Evolutionary conservation across 2,113 vertebrate genomes (phyloP).

Genomic region (Procavia capensis): DNA sequence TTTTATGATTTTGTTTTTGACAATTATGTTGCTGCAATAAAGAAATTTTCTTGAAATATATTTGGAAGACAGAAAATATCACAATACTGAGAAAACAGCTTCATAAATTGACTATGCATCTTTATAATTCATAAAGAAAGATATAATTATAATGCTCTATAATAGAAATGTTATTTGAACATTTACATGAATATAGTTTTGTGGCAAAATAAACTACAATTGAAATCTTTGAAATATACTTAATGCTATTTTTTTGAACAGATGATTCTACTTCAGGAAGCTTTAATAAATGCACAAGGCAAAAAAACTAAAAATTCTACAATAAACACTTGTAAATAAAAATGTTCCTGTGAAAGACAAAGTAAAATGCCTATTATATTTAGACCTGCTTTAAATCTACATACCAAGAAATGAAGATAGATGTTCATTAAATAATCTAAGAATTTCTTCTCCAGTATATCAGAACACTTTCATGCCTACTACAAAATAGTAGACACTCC

Average conservation of each 20-base stretch:
- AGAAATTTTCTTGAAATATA: conserved; percentile 38
- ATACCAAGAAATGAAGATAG: not conserved
- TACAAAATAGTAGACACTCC: not conserved
- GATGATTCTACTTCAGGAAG: not conserved
- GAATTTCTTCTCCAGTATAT: not conserved
- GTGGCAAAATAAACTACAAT: not conserved
- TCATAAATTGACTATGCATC: not conserved
- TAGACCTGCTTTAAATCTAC: not conserved
- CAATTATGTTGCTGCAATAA: conserved; percentile 9
- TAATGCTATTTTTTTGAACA: not conserved
- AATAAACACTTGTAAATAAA: conserved; percentile 26
- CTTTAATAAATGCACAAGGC: not conserved
- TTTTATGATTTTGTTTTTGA: conserved; percentile 32
- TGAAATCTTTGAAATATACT: not conserved
- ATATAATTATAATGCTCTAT: not conserved
- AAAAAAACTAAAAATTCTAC: not conserved
- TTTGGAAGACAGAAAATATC: not conserved
- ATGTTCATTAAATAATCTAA: not conserved
- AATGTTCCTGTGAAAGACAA: not conserved
- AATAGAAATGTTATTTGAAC: not conserved
- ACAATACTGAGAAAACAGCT: not conserved
- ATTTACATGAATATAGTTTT: not conserved
- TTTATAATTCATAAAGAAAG: conserved; percentile 35
- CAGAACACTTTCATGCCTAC: not conserved
- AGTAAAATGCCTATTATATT: not conserved